phyloP scores from a whole-genome alignment of 2,113 vertebrate species.

The Aptenodytes forsteri region DNA sequence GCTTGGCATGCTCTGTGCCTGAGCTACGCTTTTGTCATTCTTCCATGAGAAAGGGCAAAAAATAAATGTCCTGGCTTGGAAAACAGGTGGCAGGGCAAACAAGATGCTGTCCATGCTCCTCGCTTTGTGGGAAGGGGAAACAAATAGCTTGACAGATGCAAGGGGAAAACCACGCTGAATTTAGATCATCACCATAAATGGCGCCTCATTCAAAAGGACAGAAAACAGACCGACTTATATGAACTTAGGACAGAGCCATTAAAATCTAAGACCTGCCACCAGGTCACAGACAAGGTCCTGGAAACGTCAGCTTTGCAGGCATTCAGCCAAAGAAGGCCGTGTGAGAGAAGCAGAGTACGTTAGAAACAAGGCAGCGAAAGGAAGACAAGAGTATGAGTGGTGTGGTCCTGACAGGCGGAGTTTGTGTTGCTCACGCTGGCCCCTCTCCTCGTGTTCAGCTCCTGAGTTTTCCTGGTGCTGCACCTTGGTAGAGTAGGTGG shows the following conservation, averaged over 20 bases:
- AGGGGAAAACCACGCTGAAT: not conserved
- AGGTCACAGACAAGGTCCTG: not conserved
- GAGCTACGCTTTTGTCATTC: not conserved
- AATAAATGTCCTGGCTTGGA: conserved; percentile 7
- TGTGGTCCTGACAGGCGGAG: not conserved
- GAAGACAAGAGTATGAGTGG: not conserved
- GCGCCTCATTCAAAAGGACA: not conserved
- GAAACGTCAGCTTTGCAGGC: conserved; percentile 5
- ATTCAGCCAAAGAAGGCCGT: not conserved
- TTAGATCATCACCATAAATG: not conserved
- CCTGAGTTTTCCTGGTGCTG: not conserved
- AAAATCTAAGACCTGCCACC: not conserved
- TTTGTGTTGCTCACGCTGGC: not conserved
- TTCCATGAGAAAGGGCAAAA: conserved; percentile 14
- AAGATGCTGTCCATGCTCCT: not conserved
- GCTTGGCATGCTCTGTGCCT: not conserved
- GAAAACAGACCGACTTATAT: not conserved
- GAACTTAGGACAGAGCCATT: not conserved
- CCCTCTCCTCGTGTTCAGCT: fast-evolving
- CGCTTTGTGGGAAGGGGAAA: not conserved
- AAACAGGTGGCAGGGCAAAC: conserved; percentile 56
- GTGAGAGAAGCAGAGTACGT: not conserved
- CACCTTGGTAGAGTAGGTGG: not conserved
- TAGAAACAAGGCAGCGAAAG: not conserved
- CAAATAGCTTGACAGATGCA: conserved; percentile 15